A percentile compares a stretch with the other conserved stretches of the same genome.
Conservation (phyloP, 2,888 invertebrate species). For the Galerucella pusilla region DNA sequence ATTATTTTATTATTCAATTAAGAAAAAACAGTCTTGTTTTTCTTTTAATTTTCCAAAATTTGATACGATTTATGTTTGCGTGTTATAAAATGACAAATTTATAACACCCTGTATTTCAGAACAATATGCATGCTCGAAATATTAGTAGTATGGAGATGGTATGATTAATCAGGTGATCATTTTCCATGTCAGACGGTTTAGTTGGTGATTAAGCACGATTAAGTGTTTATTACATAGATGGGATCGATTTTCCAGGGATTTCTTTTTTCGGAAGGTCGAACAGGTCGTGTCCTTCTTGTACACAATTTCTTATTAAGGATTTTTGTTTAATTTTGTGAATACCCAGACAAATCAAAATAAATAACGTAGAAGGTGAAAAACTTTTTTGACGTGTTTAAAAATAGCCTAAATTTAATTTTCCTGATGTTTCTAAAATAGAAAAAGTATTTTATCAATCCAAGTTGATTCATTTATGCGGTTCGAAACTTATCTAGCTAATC, state of each 20-base stretch:
- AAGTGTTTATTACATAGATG: conserved; percentile 21
- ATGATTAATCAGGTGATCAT: conserved; percentile 29
- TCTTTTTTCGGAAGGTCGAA: conserved; percentile 22
- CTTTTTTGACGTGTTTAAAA: not conserved
- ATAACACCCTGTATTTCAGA: not conserved
- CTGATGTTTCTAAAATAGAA: not conserved
- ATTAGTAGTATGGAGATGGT: conserved; percentile 2
- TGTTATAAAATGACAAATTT: not conserved
- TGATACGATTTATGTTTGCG: not conserved
- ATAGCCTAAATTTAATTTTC: not conserved
- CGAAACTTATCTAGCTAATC: conserved; percentile 13
- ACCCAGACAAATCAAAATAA: not conserved
- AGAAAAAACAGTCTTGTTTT: too few relatives aligned
- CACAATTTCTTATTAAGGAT: not conserved
- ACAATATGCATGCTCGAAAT: not conserved
- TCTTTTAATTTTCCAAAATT: too few relatives aligned
- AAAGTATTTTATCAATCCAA: conserved; percentile 12
- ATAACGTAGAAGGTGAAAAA: not conserved
- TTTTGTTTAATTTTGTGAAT: not conserved
- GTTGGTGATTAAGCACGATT: conserved; percentile 25
- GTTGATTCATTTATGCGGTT: conserved; percentile 10
- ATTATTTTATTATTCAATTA: too few relatives aligned
- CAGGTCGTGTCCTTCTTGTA: conserved; percentile 12
- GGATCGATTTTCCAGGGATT: conserved; percentile 23
- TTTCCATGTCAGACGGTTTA: conserved; percentile 24